A percentile compares a stretch with the other conserved stretches of the same genome.
Evolutionary conservation across 2,113 vertebrate genomes (phyloP).

Genomic region (Mus musculus): DNA sequence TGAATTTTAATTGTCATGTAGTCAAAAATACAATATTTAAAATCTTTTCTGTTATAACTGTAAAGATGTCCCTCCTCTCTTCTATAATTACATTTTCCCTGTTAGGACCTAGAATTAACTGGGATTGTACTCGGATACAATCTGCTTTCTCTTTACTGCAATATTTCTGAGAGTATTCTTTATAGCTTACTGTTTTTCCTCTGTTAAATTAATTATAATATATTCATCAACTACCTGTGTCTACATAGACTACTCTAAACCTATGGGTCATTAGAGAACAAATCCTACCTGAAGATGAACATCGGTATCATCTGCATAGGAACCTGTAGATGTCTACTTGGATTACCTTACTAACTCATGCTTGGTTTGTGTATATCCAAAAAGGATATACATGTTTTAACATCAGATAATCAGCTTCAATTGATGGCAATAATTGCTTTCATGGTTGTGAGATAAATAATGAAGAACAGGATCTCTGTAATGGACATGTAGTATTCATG

Average conservation of each 20-base stretch:
- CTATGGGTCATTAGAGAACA: not conserved
- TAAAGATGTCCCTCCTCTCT: not conserved
- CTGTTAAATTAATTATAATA: conserved; percentile 38
- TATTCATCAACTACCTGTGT: conserved; percentile 3
- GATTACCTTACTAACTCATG: not conserved
- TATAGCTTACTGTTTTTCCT: conserved; percentile 32
- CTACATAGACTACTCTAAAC: not conserved
- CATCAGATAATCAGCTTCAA: not conserved
- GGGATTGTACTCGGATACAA: not conserved
- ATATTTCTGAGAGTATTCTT: conserved; percentile 33
- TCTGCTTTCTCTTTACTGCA: conserved; percentile 18
- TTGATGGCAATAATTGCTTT: conserved; percentile 34
- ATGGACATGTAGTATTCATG: not conserved
- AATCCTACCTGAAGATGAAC: conserved; percentile 16
- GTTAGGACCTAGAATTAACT: conserved; percentile 32
- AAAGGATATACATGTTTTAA: not conserved
- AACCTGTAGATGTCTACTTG: not conserved
- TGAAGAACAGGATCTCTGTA: not conserved
- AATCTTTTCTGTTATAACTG: not conserved
- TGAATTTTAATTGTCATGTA: not conserved
- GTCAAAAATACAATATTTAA: not conserved
- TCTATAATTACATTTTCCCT: not conserved
- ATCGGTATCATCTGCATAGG: not conserved
- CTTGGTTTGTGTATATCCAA: not conserved
- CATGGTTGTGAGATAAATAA: not conserved